phyloP scores from a whole-genome alignment of 2,113 vertebrate genomes.

The Phainopepla nitens region DNA sequence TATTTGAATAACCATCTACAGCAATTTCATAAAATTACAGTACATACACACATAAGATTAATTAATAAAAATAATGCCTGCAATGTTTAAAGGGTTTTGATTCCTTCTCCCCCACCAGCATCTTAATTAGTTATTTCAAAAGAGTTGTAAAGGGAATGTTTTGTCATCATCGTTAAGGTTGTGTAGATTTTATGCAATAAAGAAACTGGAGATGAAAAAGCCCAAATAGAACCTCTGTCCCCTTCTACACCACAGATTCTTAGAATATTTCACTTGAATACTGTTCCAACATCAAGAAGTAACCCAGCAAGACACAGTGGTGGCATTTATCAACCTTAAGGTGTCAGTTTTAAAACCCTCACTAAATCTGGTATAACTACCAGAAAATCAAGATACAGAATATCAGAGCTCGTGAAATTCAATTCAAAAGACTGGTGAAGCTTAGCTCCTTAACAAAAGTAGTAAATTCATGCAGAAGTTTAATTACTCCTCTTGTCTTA shows the following conservation, averaged over 20 bases:
- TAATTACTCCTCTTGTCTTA: neutral
- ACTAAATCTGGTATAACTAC: neutral
- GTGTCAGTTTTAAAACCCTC: neutral
- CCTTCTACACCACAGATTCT: neutral
- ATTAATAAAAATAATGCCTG: neutral
- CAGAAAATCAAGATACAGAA: neutral
- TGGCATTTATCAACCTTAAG: neutral
- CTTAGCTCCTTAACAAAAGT: neutral
- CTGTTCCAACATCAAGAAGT: neutral
- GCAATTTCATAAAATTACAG: neutral
- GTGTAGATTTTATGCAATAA: neutral
- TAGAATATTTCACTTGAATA: neutral
- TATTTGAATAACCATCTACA: neutral
- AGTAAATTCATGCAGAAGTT: neutral
- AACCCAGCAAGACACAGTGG: neutral
- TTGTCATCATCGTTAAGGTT: neutral
- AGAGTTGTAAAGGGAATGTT: neutral
- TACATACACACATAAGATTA: accelerated
- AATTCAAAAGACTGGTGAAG: neutral
- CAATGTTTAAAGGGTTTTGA: neutral
- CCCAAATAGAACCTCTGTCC: neutral
- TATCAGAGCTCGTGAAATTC: neutral
- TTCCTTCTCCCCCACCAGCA: neutral
- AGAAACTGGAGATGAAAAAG: neutral
- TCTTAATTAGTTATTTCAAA: neutral